Base-by-base conservation (phyloP, 2,888 invertebrate species). In the Aspidapion aeneum region DNA sequence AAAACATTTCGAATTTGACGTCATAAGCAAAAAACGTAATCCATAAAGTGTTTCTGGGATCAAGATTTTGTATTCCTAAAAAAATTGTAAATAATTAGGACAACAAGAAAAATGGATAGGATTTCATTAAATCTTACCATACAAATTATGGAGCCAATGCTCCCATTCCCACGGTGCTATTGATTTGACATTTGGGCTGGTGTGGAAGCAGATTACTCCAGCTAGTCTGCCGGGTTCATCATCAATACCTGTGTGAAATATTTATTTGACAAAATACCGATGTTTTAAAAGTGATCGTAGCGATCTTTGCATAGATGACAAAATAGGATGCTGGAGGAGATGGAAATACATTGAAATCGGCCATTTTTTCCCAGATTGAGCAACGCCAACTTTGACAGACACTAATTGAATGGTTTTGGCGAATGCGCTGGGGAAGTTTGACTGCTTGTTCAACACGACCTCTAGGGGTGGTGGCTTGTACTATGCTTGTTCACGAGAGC, bases 21-120 rank as follows among this genome's bases (percentile, higher is more conserved):
- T 85, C 81, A 84, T 84, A 88, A 57, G 85, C 84, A 12, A 86
- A 72, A 64, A 86, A 74, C 72, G 87, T 86, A 52, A 89, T 74
- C 78, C 88, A 89, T 52, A 86, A 72, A 0, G 86, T 83, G 72
- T 87, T 87, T 12, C 83, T 77, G 18, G 83, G 73, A 55, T 78
- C 82, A 66, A 85, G 71, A 59, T 82, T 79, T 58, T 78, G 74
- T 9, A 74, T 18, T 19, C 60, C 64, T 65, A n/a, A 55, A 64
- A 58, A 56, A 50, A n/a, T n/a, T n/a, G 52, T 52, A 9, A 52
- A 52, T 52, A 52, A 18, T 55, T 16, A n/a, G 52, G 52, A 52
- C 18, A 52, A 52, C 3, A n/a, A 17, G 52, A 18, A 9, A 52
- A 17, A 52, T 52, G 12, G 49, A 12, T 12, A 48, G 9, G 12